Evolutionary conservation across 1,140 invertebrate genomes (phyloP), one percentile per base, ranked within the genome.

Genomic region (Drosophila repletoides): DNA sequence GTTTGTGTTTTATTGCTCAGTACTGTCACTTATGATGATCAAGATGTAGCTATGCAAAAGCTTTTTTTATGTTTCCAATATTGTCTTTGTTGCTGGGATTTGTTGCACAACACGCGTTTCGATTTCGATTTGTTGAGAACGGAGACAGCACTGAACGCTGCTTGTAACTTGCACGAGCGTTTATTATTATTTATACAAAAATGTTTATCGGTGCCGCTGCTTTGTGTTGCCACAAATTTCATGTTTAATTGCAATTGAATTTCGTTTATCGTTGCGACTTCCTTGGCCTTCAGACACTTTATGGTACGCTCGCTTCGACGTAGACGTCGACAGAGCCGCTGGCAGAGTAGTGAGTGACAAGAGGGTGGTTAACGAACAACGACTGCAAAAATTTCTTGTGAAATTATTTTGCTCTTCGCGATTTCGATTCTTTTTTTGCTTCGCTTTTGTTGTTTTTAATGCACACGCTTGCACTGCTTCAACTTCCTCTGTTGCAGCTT

Each of bases 11-110:
- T 15, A 15, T 26, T 19, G 19, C 7, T 4, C 2, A 43, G n/a
- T 43, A 6, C 22, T 53, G 19, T 40, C 21, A 40, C n/a, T 33
- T 46, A 68, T 24, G 9, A 72, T 72, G 76, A 89, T 89, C 88
- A 89, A 61, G 88, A 89, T 31, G 87, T 75, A 75, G 79, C 79
- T 88, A 89, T 89, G 59, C 67, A 75, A 80, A 80, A 89, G 58
- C 84, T 88, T 88, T n/a, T n/a, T n/a, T 89, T 80, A 74, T 89
- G 84, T 71, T 89, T 89, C 88, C 88, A 89, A 75, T 81, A 76
- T 67, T 76, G 74, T 88, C 72, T 88, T 65, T 81, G 46, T 34
- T 46, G 58, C 7, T 46, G 41, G 14, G 34, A 34, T 45, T 51
- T 49, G 46, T 60, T 76, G 72, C 55, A 64, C 63, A 63, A 64